These are phyloP conservation scores for Uromys caudimaculatus DNA, from an alignment of 2,797 vertebrate genomes.

Conservation along the genomic window DNA sequence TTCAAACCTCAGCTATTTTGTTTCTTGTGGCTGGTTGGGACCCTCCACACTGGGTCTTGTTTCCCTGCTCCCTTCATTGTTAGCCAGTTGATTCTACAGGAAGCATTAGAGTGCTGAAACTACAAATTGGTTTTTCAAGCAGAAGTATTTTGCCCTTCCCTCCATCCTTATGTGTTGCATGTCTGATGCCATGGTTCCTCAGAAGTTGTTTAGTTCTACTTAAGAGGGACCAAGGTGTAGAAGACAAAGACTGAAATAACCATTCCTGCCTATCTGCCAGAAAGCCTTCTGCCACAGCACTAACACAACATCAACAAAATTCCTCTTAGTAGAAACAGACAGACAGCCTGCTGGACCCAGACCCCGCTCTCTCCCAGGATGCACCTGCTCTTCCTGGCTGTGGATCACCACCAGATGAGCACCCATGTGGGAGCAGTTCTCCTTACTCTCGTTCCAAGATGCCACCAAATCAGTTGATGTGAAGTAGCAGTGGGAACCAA, in stretches of 20 bases:
- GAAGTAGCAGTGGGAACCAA: conserved; percentile 62
- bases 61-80: not conserved
- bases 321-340: not conserved
- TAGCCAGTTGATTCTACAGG: not conserved
- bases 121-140: not conserved
- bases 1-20: not conserved
- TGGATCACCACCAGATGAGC: conserved; percentile 70
- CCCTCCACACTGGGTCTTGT: not conserved
- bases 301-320: not conserved
- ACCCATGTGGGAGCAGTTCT: conserved; percentile 6
- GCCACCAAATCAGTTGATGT: accelerated
- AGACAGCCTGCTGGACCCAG: not conserved
- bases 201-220: not conserved
- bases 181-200: not conserved
- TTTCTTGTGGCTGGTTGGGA: not conserved
- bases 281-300: not conserved
- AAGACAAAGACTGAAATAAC: not conserved
- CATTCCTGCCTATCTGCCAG: not conserved
- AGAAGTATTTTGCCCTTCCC: not conserved
- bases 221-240: not conserved
- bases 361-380: no score
- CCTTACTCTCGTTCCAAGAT: not conserved
- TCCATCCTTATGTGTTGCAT: not conserved
- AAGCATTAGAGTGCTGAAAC: not conserved
- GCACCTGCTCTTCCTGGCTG: conserved; percentile 64